Percentiles rank a stretch among this genome's conserved stretches.
Conservation (phyloP, 2,113 vertebrate species). For the Tor tambroides region DNA sequence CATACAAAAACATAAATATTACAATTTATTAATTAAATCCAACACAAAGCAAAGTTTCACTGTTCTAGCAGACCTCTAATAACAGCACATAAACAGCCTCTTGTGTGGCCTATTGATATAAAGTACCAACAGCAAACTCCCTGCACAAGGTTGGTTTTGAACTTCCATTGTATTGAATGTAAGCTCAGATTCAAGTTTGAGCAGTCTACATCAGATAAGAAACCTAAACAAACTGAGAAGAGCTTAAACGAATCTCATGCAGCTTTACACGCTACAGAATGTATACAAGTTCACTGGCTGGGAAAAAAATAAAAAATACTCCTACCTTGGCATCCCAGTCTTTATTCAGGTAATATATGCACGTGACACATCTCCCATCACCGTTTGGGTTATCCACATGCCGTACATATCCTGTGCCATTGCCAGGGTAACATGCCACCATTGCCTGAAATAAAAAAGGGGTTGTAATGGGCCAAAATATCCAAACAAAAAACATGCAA, state of each 20-base stretch:
- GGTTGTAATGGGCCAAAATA: neutral
- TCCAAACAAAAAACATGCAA: neutral
- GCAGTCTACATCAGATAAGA: constrained; percentile 40
- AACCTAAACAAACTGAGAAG: constrained; percentile 25
- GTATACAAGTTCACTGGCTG: neutral
- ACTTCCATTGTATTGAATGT: constrained; percentile 12
- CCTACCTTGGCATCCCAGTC: constrained; percentile 89
- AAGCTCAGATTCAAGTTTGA: constrained; percentile 30
- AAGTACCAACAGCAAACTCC: constrained; percentile 4
- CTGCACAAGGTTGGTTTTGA: constrained; percentile 15
- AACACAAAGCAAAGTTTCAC: neutral
- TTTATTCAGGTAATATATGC: constrained; percentile 93
- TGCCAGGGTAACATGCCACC: constrained; percentile 90
- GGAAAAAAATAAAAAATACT: neutral
- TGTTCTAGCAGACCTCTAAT: neutral
- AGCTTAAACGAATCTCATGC: neutral
- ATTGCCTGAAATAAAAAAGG: constrained; percentile 76
- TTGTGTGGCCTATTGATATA: constrained; percentile 22
- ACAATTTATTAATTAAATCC: neutral
- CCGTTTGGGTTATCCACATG: constrained; percentile 90
- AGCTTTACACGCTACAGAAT: neutral
- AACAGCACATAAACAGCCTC: constrained; percentile 25
- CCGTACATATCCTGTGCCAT: constrained; percentile 87
- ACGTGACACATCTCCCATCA: constrained; percentile 89
- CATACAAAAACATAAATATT: neutral